Conservation (phyloP, 2,888 invertebrate species). For the Schizotus pectinicornis region DNA sequence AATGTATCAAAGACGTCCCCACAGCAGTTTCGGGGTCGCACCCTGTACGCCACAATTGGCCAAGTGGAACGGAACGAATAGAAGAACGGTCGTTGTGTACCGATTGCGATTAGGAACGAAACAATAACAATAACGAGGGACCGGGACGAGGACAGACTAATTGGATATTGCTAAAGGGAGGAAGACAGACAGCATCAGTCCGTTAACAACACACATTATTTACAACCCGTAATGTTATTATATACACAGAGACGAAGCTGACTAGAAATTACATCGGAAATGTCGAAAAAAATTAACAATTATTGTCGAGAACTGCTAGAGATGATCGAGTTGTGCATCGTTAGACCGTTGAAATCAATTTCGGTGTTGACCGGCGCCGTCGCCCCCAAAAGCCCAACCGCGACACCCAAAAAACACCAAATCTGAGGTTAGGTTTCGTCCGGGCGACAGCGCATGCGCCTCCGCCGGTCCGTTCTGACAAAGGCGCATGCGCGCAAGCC, state of each 20-base stretch:
- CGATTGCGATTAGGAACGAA: constrained; percentile 11
- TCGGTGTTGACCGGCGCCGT: too few species aligned
- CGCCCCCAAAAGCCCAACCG: too few species aligned
- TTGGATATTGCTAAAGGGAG: constrained; percentile 53
- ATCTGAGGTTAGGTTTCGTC: too few species aligned
- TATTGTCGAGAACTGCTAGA: constrained; percentile 15
- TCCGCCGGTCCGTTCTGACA: too few species aligned
- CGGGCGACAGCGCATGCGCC: too few species aligned
- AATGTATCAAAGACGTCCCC: neutral
- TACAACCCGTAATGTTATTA: constrained; percentile 56
- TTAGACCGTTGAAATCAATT: constrained; percentile 1
- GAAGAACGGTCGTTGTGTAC: constrained; percentile 35
- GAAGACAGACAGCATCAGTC: constrained; percentile 58
- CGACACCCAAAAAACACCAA: too few species aligned
- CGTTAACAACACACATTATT: constrained; percentile 50
- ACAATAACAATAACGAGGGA: constrained; percentile 16
- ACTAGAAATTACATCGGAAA: constrained; percentile 18
- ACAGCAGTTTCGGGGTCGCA: constrained; percentile 13
- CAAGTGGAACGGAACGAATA: constrained; percentile 12
- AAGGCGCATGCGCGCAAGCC: too few species aligned
- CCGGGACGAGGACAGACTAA: constrained; percentile 38
- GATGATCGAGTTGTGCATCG: neutral
- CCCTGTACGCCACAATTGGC: constrained; percentile 26
- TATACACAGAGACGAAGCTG: constrained; percentile 40
- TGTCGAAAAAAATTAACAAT: constrained; percentile 7